Base-by-base conservation (phyloP, 2,113 vertebrate genomes). In the Poeciliopsis occidentalis region DNA sequence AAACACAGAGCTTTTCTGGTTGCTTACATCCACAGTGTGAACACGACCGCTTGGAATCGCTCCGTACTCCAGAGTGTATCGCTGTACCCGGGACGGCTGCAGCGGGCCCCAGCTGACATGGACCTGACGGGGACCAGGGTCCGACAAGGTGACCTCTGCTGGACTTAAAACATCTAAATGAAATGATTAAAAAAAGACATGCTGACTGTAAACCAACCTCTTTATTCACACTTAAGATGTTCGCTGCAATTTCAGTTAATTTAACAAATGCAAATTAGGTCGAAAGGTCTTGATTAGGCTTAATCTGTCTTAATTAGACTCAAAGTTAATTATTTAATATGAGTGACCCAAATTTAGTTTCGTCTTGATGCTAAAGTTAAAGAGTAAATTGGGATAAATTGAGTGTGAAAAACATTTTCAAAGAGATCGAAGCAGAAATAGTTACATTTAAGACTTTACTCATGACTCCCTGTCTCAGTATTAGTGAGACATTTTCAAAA, bases 71-170 rank as follows among this genome's bases (percentile, higher is more conserved):
- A 99, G 80, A 15, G 88, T 93, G 19, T 97, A 97, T 73, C 87
- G 30, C 0, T 79, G 71, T 30, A 96, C 93, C 0, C 78, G 87
- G 6, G 69, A 79, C 0, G 75, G 93, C 0, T 88, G 90, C 44
- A 89, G 82, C 0, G 96, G 96, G 57, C 94, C 92, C 97, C 97
- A 98, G 69, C 94, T 96, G 15, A 98, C 95, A 0, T 90, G 95
- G 86, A 98, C 87, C 79, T 95, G 94, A 87, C 34, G 90, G 0
- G 95, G 89, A 7, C 88, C 84, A 2, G 89, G 88, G 3, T 96
- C 95, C 0, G 96, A 97, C 82, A 98, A 91, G 11, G 93, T 74
- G 10, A 99, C 85, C 64, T 88, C 90, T 0, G 81, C 81, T 0
- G 96, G 97, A 71, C 94, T 94, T 37, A 93, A 67, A 62, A 88